Evolutionary conservation across 2,888 invertebrate genomes (phyloP), one percentile per base, ranked within the genome.

Genomic region (Eledona agricola): DNA sequence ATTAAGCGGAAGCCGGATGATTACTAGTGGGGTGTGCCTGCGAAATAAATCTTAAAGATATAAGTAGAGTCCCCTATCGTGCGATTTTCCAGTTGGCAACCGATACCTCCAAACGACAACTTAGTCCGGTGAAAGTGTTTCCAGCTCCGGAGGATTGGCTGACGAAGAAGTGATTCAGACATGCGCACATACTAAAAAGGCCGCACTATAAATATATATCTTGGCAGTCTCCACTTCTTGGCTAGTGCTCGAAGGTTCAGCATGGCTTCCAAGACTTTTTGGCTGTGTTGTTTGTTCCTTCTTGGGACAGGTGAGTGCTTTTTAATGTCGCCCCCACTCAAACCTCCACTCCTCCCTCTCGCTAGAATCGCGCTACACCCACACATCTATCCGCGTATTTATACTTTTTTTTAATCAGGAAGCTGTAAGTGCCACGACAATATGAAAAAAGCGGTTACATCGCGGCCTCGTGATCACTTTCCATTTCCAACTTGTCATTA

Each of bases 131-230:
- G 73, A 74, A 73, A 74, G 74, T 74, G 71, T 58, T 60, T 55
- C 59, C 47, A 57, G 57, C 59, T 40, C 52, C 51, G 56, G 58
- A 62, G 61, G 59, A 69, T 65, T 67, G 64, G 66, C 47, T 32
- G 42, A 47, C 60, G 59, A 59, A 57, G 49, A 54, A 38, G 23
- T 37, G 42, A 45, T 38, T 45, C 51, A 65, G 76, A 70, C 74
- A 74, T 71, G 76, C 76, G 75, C 71, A 64, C 51, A 56, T 65
- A 65, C 72, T 58, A 55, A 71, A 70, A 71, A 64, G 59, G 62
- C 56, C 66, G 55, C 65, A 60, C 66, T 78, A 78, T 78, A 78
- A 77, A 77, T 77, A 77, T 74, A 77, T 75, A 77, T 71, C 70
- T 68, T 68, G 66, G 65, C 69, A 57, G 65, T 63, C 62, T 59